Percentiles rank a stretch among this genome's conserved stretches.
These are phyloP conservation scores for Hippocampus comes DNA, from an alignment of 2,113 vertebrate species.

Conservation along the genomic window DNA sequence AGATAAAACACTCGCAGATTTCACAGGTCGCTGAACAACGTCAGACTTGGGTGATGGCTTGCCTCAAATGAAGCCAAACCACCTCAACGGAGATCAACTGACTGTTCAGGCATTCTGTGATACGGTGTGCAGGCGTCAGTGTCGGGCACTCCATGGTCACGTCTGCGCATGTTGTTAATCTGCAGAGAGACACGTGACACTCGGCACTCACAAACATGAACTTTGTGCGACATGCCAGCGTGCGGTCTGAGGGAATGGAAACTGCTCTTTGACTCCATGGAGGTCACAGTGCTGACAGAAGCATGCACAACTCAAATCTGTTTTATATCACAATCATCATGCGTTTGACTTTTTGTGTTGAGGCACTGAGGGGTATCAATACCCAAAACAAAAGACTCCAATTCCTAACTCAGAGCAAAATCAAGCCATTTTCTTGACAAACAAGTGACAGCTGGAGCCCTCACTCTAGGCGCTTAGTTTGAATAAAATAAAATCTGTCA, in stretches of 20 bases:
- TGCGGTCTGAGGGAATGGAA: constrained; percentile 45
- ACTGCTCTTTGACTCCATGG: constrained; percentile 32
- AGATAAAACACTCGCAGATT: constrained; percentile 61
- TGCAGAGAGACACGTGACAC: constrained; percentile 54
- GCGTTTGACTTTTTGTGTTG: constrained; percentile 6
- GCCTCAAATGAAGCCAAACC: background rate
- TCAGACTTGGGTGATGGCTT: constrained; percentile 13
- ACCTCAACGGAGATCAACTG: constrained; percentile 6
- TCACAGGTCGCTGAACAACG: constrained; percentile 45
- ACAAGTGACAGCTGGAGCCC: no score
- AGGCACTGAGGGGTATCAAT: background rate
- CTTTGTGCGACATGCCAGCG: constrained; percentile 52
- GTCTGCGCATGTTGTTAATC: constrained; percentile 60
- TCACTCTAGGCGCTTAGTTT: no score
- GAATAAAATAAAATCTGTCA: no score
- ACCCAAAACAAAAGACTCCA: background rate
- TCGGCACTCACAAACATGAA: constrained; percentile 53
- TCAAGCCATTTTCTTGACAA: no score
- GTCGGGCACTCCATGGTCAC: constrained; percentile 45
- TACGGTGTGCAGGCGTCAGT: constrained; percentile 10
- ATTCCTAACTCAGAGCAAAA: no score
- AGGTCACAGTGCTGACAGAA: constrained; percentile 50
- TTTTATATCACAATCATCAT: constrained; percentile 29
- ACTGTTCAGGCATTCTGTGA: constrained; percentile 1
- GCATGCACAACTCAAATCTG: constrained; percentile 38